Evolutionary conservation across 2,113 vertebrate genomes (phyloP).

Genomic region (Azemiops feae): DNA sequence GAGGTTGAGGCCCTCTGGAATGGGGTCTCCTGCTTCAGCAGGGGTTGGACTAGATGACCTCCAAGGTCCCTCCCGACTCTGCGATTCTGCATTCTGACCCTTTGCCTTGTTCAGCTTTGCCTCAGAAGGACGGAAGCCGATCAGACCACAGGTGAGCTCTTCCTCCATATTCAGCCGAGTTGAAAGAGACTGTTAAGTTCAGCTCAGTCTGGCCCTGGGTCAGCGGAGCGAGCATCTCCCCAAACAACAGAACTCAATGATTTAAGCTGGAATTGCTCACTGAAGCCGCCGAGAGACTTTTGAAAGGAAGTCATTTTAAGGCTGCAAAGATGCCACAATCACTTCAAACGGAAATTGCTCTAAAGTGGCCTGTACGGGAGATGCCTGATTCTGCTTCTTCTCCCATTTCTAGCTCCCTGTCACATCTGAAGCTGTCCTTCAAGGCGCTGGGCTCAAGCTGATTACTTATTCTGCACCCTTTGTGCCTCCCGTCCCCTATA

Average conservation of each 20-base stretch:
- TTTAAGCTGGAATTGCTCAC: background rate
- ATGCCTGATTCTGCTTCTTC: background rate
- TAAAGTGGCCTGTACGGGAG: background rate
- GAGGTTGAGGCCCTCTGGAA: too few species aligned
- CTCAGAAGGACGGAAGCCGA: background rate
- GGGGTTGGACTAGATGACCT: background rate
- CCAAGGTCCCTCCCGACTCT: background rate
- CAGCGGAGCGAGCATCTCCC: background rate
- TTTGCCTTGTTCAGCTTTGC: background rate
- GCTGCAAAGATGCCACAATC: background rate
- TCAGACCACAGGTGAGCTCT: background rate
- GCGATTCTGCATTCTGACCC: background rate
- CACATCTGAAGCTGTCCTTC: background rate
- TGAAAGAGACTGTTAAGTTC: background rate
- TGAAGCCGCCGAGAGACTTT: background rate
- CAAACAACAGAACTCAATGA: background rate
- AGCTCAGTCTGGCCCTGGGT: background rate
- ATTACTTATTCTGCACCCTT: background rate
- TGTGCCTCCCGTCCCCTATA: background rate
- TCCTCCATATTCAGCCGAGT: background rate
- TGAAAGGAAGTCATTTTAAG: background rate
- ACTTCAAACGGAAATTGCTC: background rate
- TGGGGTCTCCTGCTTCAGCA: background rate
- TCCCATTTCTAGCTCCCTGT: background rate
- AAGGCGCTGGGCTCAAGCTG: background rate